Evolutionary conservation across 2,113 vertebrate genomes (phyloP).

Genomic region (Festucalex cinctus): DNA sequence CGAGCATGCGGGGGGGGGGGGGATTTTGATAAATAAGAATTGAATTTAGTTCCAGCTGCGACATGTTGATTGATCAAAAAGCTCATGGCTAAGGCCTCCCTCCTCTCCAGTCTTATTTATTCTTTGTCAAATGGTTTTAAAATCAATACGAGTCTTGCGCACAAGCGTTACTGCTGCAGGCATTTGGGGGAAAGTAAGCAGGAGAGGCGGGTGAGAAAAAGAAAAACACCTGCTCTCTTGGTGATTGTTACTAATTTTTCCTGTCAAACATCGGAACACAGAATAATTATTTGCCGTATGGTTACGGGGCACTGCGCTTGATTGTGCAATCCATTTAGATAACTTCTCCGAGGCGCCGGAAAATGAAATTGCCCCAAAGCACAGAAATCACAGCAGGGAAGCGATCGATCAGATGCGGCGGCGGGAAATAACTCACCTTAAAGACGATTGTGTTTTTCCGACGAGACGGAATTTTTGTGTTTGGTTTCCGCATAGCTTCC

Average conservation of each 20-base stretch:
- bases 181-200: conserved; percentile 45
- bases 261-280: conserved; percentile 84
- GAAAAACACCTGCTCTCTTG: conserved; percentile 80
- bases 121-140: conserved; percentile 88
- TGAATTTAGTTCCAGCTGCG: conserved; percentile 92
- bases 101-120: conserved; percentile 91
- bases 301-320: conserved; percentile 75
- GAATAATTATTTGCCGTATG: conserved; percentile 80
- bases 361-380: conserved; percentile 73
- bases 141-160: conserved; percentile 91
- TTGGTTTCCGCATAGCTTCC: neutral
- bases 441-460: conserved; percentile 41
- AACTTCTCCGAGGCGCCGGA: conserved; percentile 63
- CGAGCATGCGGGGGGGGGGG: conserved; percentile 72
- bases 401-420: conserved; percentile 66
- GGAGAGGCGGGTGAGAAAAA: conserved; percentile 45
- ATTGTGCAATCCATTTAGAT: conserved; percentile 79
- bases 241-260: conserved; percentile 83
- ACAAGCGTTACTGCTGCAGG: conserved; percentile 80
- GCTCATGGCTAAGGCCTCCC: conserved; percentile 90
- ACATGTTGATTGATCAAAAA: conserved; percentile 99
- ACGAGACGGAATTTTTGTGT: conserved; percentile 36
- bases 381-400: conserved; percentile 56
- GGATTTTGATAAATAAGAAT: conserved; percentile 97
- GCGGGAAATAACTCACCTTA: conserved; percentile 61